These are phyloP conservation scores for Cheiracanthium punctorium DNA, from an alignment of 2,888 invertebrate species.

Conservation along the genomic window DNA sequence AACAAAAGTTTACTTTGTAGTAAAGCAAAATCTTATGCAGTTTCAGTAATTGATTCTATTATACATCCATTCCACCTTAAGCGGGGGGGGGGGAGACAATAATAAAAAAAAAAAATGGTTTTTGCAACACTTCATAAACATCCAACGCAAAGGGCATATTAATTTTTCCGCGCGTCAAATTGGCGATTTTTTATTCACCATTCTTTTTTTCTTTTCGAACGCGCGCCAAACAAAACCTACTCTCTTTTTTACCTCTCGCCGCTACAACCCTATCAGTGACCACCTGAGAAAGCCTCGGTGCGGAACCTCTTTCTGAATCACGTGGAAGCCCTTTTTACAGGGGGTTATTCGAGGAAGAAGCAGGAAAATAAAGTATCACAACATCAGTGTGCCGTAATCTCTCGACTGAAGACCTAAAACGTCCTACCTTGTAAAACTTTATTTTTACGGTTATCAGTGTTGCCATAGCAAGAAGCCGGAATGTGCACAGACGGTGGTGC, in stretches of 20 bases:
- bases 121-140: too few relatives aligned
- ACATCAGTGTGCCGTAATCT: neutral
- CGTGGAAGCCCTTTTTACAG: neutral
- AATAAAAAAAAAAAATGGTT: too few relatives aligned
- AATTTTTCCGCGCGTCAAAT: neutral
- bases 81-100: too few relatives aligned
- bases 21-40: too few relatives aligned
- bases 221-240: neutral
- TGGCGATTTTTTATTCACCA: neutral
- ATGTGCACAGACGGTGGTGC: slow-evolving; percentile 28
- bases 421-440: neutral
- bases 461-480: slow-evolving; percentile 48
- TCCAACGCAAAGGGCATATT: neutral
- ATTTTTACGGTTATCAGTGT: slow-evolving; percentile 43
- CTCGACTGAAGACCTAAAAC: slow-evolving; percentile 25
- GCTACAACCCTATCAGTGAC: slow-evolving; percentile 62
- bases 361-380: neutral
- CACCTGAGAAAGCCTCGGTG: slow-evolving; percentile 48
- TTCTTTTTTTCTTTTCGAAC: neutral
- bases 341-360: too few relatives aligned
- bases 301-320: neutral
- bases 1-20: too few relatives aligned
- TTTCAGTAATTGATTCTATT: too few relatives aligned
- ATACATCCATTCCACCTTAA: too few relatives aligned
- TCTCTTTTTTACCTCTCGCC: slow-evolving; percentile 22